Percentiles rank a stretch among this genome's conserved stretches.
These are phyloP conservation scores for Raja brachyura DNA, from an alignment of 2,113 vertebrate genomes.

Conservation along the genomic window DNA sequence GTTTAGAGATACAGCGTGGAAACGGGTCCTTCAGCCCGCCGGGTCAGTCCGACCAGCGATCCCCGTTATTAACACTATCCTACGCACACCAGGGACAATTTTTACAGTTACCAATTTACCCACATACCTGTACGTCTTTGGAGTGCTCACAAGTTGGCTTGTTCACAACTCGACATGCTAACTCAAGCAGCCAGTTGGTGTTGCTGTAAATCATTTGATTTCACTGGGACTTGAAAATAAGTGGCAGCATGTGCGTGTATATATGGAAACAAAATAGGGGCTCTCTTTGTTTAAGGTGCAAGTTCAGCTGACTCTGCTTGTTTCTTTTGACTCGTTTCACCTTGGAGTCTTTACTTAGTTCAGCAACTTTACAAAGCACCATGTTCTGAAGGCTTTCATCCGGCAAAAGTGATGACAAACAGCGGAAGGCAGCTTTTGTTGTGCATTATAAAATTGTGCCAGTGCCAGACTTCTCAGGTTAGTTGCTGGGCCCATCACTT, in stretches of 20 bases:
- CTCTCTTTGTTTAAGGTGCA: background rate
- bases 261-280: background rate
- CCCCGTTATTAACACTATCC: too few species aligned
- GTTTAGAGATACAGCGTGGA: too few species aligned
- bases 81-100: too few species aligned
- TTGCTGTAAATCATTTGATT: conserved; percentile 18
- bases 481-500: background rate
- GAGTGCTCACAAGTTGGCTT: background rate
- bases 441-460: background rate
- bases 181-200: background rate
- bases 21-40: too few species aligned
- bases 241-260: background rate
- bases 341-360: background rate
- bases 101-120: too few species aligned
- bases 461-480: background rate
- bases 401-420: background rate
- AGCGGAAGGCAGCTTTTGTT: background rate
- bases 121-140: too few species aligned
- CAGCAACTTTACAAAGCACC: background rate
- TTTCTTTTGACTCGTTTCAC: background rate
- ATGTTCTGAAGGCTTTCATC: background rate
- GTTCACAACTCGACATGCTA: background rate
- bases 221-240: conserved; percentile 13
- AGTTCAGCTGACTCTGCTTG: background rate
- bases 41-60: too few species aligned